Conservation (phyloP, 1,140 invertebrate genomes). For the Helicoverpa zea region DNA sequence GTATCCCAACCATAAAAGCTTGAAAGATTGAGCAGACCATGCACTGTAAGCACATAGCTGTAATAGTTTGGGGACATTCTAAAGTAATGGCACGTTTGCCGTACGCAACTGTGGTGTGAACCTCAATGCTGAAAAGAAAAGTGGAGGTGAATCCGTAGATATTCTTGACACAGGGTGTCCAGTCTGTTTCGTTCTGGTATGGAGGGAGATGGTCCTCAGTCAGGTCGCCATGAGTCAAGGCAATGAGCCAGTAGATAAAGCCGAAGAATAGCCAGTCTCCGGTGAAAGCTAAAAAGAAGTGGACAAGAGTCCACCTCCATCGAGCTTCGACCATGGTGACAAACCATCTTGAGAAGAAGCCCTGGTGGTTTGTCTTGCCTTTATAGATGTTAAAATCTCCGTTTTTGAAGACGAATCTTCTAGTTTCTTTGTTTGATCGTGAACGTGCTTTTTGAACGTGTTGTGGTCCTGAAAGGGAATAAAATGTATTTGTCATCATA, state of each 20-base stretch:
- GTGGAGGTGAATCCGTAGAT: constrained; percentile 94
- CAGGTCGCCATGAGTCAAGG: constrained; percentile 95
- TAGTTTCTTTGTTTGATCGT: constrained; percentile 54
- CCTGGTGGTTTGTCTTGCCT: constrained; percentile 91
- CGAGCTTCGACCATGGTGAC: constrained; percentile 94
- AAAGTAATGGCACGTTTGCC: constrained; percentile 92
- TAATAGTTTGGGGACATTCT: constrained; percentile 97
- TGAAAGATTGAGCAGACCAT: constrained; percentile 97
- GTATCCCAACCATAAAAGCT: constrained; percentile 90
- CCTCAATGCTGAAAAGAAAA: constrained; percentile 96
- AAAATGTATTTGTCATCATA: no score
- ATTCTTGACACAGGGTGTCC: constrained; percentile 93
- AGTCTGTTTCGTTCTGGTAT: constrained; percentile 88
- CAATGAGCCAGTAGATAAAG: constrained; percentile 95
- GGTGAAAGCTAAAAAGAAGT: constrained; percentile 95
- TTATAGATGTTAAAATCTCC: constrained; percentile 96
- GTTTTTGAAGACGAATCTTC: constrained; percentile 95
- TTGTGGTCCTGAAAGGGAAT: background rate
- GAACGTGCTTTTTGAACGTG: constrained; percentile 47
- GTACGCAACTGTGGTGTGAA: constrained; percentile 95
- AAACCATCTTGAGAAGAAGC: constrained; percentile 93
- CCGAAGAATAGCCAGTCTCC: constrained; percentile 96
- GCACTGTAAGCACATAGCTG: constrained; percentile 98
- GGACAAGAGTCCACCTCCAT: constrained; percentile 98
- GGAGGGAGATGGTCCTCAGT: constrained; percentile 89